Base-by-base conservation (phyloP, 2,797 vertebrate species). In the Spinus olivaceus region DNA sequence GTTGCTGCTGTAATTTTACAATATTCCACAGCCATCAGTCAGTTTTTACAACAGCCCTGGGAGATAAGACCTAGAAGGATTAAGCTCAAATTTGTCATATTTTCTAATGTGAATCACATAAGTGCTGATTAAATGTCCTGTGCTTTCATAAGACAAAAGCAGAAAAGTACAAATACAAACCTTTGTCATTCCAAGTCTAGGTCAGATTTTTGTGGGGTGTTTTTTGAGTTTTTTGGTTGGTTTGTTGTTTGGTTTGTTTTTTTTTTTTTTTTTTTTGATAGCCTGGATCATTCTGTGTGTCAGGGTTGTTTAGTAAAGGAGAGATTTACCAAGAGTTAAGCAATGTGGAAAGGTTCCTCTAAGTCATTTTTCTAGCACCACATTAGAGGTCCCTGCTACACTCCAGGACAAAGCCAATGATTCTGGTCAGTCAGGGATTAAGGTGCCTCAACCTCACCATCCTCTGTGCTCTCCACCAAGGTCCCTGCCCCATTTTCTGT, bases 21-120 rank as follows among this genome's bases (percentile, higher is more conserved):
- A 60, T 85, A 57, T 64, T 82, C 82, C 53, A 71, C 46, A 73
- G 46, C 8, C n/a, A 85, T 64, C 81, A 64, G 56, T 35, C 84
- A 69, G 90, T 85, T 87, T 93, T 86, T 70, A 86, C 35, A 93
- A 77, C 51, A 77, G 19, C 60, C 24, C 11, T 64, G 22, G 21
- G 49, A 93, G 86, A 90, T 61, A 82, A 91, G 32, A 14, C 14
- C 37, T 39, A 42, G 27, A 77, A 70, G 41, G 44, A 86, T 87
- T 82, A 93, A 74, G 53, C n/a, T 67, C 86, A 93, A 90, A 87
- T 41, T 82, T 94, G 81, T 82, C 60, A 7, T 50, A 28, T 88
- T 79, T 92, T 86, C 41, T 60, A 27, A 79, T 21, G 25, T 42
- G 37, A 94, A 41, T 65, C 37, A 69, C 0, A 0, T 17, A 59